These are phyloP conservation scores for Drosophila chauvacae DNA, from an alignment of 1,140 invertebrate genomes.

Conservation along the genomic window DNA sequence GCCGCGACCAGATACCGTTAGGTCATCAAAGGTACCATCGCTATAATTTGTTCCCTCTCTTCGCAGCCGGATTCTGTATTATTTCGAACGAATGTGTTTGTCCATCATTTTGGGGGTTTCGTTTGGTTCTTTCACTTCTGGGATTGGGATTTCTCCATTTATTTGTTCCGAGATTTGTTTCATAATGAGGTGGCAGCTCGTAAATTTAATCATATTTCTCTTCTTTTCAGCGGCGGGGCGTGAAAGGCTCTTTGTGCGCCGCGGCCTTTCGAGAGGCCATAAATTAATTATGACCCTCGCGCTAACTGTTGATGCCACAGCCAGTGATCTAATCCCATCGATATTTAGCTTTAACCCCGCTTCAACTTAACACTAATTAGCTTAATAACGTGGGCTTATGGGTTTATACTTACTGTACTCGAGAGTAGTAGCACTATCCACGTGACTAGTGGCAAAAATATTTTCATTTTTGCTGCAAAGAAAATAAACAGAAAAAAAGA, in stretches of 20 bases:
- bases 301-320: slow-evolving; percentile 56
- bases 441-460: slow-evolving; percentile 89
- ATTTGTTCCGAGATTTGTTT: slow-evolving; percentile 64
- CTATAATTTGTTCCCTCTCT: slow-evolving; percentile 41
- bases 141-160: slow-evolving; percentile 32
- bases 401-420: slow-evolving; percentile 85
- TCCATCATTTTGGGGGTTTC: slow-evolving; percentile 35
- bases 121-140: slow-evolving; percentile 71
- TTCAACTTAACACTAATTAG: slow-evolving; percentile 26
- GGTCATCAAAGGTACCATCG: slow-evolving; percentile 56
- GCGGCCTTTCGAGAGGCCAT: slow-evolving; percentile 41
- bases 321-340: slow-evolving; percentile 44
- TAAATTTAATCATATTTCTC: slow-evolving; percentile 70
- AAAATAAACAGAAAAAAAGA: slow-evolving; percentile 55
- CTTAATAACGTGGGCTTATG: slow-evolving; percentile 3
- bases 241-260: slow-evolving; percentile 29
- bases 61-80: slow-evolving; percentile 24
- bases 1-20: slow-evolving; percentile 54
- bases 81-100: slow-evolving; percentile 32
- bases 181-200: slow-evolving; percentile 72
- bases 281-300: slow-evolving; percentile 74
- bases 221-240: slow-evolving; percentile 28
- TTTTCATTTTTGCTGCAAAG: slow-evolving; percentile 89
- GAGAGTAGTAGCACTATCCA: slow-evolving; percentile 88
- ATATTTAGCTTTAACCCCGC: slow-evolving; percentile 48